phyloP scores from a whole-genome alignment of 1,140 invertebrate genomes.

The Lasioglossum baleicum region DNA sequence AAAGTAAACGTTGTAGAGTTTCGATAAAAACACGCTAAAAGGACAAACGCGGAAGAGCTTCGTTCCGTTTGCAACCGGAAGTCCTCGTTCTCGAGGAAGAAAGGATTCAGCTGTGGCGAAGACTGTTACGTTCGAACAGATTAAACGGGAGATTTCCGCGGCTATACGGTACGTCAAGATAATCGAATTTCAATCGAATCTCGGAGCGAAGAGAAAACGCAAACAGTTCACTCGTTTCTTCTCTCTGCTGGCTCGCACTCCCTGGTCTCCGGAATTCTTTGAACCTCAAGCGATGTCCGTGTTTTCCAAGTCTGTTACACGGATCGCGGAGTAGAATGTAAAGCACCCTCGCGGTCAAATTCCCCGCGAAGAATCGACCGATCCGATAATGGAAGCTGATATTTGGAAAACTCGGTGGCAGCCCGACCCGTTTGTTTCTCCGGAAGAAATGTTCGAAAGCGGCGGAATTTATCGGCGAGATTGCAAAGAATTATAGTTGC shows the following conservation, averaged over 20 bases:
- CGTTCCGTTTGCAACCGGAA: too few species aligned
- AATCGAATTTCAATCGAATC: slow-evolving; percentile 26
- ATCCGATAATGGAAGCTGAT: background rate
- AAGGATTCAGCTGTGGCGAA: background rate
- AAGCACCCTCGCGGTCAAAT: too few species aligned
- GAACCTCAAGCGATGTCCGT: too few species aligned
- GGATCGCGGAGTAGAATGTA: too few species aligned
- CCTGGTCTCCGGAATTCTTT: background rate
- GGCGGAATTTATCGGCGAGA: background rate
- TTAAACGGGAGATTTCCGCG: slow-evolving; percentile 20
- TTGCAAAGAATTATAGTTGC: background rate
- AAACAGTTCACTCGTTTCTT: slow-evolving; percentile 4
- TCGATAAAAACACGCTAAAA: too few species aligned
- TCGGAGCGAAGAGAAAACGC: slow-evolving; percentile 12
- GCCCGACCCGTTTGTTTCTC: background rate
- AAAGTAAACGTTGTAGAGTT: too few species aligned
- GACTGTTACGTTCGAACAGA: background rate
- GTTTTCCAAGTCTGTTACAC: too few species aligned
- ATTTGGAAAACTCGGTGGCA: background rate
- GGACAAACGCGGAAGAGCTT: too few species aligned
- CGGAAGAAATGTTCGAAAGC: background rate
- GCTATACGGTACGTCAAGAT: background rate
- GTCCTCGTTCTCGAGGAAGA: too few species aligned
- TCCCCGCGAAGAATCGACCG: too few species aligned
- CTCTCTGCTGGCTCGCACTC: too few species aligned